A percentile compares a stretch with the other conserved stretches of the same genome.
Evolutionary conservation across 1,140 invertebrate genomes (phyloP).

Genomic region (Pogonomyrmex californicus): DNA sequence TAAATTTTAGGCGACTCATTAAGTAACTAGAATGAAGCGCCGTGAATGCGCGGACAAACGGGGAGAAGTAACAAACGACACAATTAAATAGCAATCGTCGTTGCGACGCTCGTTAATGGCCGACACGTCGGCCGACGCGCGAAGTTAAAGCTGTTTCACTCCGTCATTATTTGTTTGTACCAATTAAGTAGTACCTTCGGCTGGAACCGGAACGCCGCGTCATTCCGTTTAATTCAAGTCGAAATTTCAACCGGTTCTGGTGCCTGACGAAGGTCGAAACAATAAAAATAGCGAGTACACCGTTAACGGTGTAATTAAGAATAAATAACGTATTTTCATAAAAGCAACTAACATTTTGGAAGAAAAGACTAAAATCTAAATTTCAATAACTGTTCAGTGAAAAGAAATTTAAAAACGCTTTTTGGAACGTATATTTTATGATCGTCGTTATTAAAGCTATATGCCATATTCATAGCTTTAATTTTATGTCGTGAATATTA

Average conservation of each 20-base stretch:
- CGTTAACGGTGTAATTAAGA: conserved; percentile 57
- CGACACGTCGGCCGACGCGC: conserved; percentile 62
- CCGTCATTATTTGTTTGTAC: conserved; percentile 66
- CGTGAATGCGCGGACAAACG: conserved; percentile 58
- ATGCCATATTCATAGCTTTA: background rate
- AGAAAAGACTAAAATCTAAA: conserved; percentile 9
- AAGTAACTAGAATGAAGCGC: conserved; percentile 60
- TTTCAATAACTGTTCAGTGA: background rate
- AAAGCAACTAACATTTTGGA: background rate
- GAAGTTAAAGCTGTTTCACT: conserved; percentile 63
- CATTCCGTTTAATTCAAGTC: conserved; percentile 66
- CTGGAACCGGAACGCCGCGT: conserved; percentile 61
- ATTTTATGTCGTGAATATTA: background rate
- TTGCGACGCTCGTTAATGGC: conserved; percentile 60
- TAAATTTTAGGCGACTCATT: conserved; percentile 66
- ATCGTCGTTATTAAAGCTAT: background rate
- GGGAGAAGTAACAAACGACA: conserved; percentile 63
- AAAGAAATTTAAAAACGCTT: background rate
- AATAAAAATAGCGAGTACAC: conserved; percentile 60
- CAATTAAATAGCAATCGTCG: conserved; percentile 65
- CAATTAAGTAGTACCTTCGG: conserved; percentile 65
- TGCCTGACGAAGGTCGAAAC: conserved; percentile 58
- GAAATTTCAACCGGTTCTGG: conserved; percentile 64
- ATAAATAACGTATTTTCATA: conserved; percentile 56
- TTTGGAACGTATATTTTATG: conserved; percentile 1